Base-by-base conservation (phyloP, 2,113 vertebrate genomes). In the Carollia perspicillata region DNA sequence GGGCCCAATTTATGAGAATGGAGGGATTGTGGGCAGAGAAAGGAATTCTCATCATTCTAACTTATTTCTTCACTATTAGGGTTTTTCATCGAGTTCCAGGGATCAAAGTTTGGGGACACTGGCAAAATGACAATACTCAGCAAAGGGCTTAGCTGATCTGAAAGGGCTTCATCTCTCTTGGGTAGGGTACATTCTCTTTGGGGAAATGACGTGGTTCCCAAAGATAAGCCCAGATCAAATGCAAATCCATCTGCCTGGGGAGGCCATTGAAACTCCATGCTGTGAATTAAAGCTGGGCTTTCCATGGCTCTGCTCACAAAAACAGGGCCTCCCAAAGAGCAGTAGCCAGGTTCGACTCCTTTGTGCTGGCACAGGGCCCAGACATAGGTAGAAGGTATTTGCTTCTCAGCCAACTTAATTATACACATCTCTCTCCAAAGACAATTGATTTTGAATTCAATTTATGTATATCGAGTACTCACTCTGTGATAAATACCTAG, bases 391-490 rank as follows among this genome's bases (percentile, higher is more conserved):
- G 69, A 83, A 79, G 18, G 7, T 53, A 85, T 84, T 79, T 89
- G 26, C 94, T 93, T 78, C 69, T 86, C 60, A 68, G 74, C 42
- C 30, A 63, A 44, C 10, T 53, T 94, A 90, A 96, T 92, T 95
- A 92, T 28, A 44, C 26, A 66, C 30, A 42, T 60, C 51, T 88
- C 90, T 75, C 58, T 90, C 77, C 35, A 90, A 80, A 95, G 85
- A 90, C 37, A 81, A 94, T 90, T 94, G 44, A 90, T 87, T 95
- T 80, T 49, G 72, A 84, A 80, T 88, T 94, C 58, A 80, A 53
- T 69, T 81, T 92, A 72, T n/a, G 12, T 49, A 16, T 66, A 89
- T 60, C 40, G n/a, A 93, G 93, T n/a, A 47, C 69, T 94, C 68
- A 71, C 49, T 93, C 78, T 85, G 22, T 23, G 60, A 53, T 53